These are phyloP conservation scores for Myotis myotis DNA, from an alignment of 2,797 vertebrate genomes.

Conservation along the genomic window DNA sequence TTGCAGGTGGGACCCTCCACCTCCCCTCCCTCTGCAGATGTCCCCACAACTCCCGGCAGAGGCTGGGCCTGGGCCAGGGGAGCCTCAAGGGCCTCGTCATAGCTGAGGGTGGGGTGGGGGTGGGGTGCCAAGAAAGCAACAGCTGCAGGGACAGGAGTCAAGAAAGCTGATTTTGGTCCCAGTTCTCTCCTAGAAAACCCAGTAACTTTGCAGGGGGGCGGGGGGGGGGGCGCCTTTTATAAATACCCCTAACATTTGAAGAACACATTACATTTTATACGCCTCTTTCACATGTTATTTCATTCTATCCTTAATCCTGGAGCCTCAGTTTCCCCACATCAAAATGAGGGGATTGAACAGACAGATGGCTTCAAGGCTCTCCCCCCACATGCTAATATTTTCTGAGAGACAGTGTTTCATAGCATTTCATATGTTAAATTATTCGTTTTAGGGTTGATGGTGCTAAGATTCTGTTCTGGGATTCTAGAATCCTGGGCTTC, in stretches of 20 bases:
- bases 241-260: neutral
- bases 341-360: neutral
- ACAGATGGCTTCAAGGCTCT: neutral
- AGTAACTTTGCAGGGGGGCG: neutral
- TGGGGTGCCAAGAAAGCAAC: neutral
- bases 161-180: neutral
- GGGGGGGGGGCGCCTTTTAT: neutral
- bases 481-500: conserved; percentile 27
- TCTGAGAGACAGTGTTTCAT: neutral
- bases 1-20: neutral
- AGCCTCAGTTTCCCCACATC: conserved; percentile 51
- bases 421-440: neutral
- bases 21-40: neutral
- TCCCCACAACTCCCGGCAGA: neutral
- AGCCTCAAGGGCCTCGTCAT: neutral
- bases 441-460: conserved; percentile 23
- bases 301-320: neutral
- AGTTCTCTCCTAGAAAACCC: neutral
- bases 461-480: conserved; percentile 23
- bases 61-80: neutral
- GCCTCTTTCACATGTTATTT: neutral
- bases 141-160: neutral
- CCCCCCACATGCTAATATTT: neutral
- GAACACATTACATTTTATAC: neutral
- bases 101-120: neutral